Base-by-base conservation (phyloP, 2,797 vertebrate species). In the Tarsius wallacei region DNA sequence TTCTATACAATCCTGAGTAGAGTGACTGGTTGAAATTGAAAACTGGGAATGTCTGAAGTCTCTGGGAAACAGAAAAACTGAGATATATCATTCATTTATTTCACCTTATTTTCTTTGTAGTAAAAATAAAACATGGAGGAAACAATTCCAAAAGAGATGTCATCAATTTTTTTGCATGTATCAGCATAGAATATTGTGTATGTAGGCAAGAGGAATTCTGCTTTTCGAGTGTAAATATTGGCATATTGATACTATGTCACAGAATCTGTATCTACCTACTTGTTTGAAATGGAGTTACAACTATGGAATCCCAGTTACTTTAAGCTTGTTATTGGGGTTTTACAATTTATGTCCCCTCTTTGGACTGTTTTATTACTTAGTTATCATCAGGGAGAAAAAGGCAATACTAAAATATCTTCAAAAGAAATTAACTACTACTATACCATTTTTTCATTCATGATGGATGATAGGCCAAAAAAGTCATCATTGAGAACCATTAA, bases 371-470 rank as follows among this genome's bases (percentile, higher is more conserved):
- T 31, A 87, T 55, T 89, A 33, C 33, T 87, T 55, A 68, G 7
- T 84, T 90, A 87, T 24, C 24, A 53, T 22, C 10, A 82, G 9
- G 51, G 12, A 47, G 1, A 64, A 26, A 87, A 68, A 90, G 57
- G 5, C 6, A 53, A 70, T 49, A 61, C 17, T 55, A 92, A 95
- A 85, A 57, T 82, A 66, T 5, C 26, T 93, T 94, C 33, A 82
- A 70, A 88, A 93, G 4, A 55, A 68, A 82, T 90, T 76, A 53
- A 36, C 1, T 19, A 28, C 17, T 63, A 28, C 31, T 68, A 33
- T 93, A 78, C 57, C 64, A n/a, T 61, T 80, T 90, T 87, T 80
- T 93, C n/a, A 63, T 86, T 96, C 76, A 64, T 26, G 61, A 22
- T 78, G 16, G 28, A 78, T 93, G n/a, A 55, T 28, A 70, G 68